Evolutionary conservation across 64 coral and sea anemone species (phyloP).

Genomic region (Stylophora pistillata): DNA sequence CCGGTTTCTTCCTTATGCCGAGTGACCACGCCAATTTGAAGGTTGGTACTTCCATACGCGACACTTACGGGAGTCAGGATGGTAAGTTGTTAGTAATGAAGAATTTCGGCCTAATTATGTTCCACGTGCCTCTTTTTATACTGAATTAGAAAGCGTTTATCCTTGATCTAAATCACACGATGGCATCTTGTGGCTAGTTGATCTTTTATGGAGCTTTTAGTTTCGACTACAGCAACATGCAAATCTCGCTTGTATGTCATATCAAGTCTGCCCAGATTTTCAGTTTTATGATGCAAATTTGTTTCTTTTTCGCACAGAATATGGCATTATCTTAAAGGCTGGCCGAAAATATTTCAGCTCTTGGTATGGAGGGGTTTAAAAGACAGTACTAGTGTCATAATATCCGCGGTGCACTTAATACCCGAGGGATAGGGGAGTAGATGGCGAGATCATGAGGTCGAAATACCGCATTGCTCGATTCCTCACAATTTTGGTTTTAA

Average conservation of each 20-base stretch:
- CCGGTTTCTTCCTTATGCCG: conserved; percentile 55
- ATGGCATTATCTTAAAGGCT: no score
- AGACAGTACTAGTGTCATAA: no score
- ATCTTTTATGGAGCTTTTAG: background rate
- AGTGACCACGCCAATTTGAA: conserved; percentile 54
- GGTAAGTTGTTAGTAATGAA: conserved; percentile 46
- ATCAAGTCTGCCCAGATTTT: no score
- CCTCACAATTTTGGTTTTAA: no score
- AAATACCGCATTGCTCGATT: no score
- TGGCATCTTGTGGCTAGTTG: background rate
- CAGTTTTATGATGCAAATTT: no score
- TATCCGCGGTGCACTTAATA: no score
- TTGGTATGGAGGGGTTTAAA: no score
- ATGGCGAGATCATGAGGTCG: no score
- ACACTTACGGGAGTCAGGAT: conserved; percentile 20
- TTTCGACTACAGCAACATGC: background rate
- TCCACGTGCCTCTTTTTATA: background rate
- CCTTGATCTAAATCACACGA: background rate
- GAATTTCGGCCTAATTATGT: background rate
- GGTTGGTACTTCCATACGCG: background rate
- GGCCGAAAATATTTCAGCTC: no score
- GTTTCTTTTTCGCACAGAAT: no score
- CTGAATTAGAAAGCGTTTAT: background rate
- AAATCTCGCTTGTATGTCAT: background rate
- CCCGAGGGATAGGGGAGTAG: no score